Conservation (phyloP, 2,888 invertebrate genomes). For the Drosophila kanekoi region DNA sequence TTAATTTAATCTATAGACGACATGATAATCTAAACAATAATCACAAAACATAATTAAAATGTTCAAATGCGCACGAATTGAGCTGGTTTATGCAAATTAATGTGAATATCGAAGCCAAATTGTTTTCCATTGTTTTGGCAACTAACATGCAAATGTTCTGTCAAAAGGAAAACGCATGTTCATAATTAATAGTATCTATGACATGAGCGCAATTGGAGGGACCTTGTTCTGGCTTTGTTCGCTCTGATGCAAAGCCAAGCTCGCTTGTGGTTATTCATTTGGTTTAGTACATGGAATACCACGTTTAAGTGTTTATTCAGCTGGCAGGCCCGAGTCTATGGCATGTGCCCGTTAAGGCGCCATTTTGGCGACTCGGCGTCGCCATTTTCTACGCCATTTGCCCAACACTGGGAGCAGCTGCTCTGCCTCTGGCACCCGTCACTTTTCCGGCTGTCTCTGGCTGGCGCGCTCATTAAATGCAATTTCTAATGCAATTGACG, state of each 20-base stretch:
- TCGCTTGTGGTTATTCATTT: no score
- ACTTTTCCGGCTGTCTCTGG: constrained; percentile 1
- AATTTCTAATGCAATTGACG: constrained; percentile 77
- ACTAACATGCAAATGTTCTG: constrained; percentile 5
- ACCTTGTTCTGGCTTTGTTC: not conserved
- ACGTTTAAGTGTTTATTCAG: constrained; percentile 14
- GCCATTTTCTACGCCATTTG: constrained; percentile 73
- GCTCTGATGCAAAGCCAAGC: constrained; percentile 1
- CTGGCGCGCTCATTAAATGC: constrained; percentile 68
- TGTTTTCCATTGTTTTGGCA: constrained; percentile 4
- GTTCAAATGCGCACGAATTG: constrained; percentile 6
- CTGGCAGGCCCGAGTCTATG: not conserved
- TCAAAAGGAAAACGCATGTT: constrained; percentile 14
- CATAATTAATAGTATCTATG: constrained; percentile 25
- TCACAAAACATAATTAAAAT: constrained; percentile 9
- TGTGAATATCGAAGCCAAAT: not conserved
- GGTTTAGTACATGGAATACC: no score
- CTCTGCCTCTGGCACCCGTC: constrained; percentile 8
- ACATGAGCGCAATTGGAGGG: not conserved
- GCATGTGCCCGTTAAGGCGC: constrained; percentile 25
- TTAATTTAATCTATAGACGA: not conserved
- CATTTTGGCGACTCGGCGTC: constrained; percentile 63
- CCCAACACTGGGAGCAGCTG: constrained; percentile 40
- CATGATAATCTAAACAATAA: not conserved
- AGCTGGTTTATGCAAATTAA: constrained; percentile 24